These are phyloP conservation scores for Diachrysia chrysitis DNA, from an alignment of 2,888 invertebrate genomes.

Conservation along the genomic window DNA sequence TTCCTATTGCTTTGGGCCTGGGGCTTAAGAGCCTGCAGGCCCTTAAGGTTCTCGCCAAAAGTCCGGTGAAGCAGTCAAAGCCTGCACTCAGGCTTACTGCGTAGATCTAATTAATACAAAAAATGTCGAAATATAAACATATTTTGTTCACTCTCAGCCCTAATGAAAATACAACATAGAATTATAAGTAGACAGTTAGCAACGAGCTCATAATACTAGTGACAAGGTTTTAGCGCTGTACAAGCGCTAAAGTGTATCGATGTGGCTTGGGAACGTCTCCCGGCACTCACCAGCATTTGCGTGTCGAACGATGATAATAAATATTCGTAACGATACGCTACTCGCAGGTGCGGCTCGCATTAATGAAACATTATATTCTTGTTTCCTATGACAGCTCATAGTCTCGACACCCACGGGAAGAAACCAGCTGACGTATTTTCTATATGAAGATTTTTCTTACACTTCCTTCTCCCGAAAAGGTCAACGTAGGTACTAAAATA, in stretches of 20 bases:
- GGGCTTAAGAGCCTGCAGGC: too few species aligned
- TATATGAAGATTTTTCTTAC: constrained; percentile 14
- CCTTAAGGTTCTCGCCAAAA: too few species aligned
- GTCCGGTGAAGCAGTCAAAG: too few species aligned
- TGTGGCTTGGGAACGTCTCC: background rate
- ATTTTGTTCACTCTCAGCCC: too few species aligned
- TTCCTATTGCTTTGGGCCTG: too few species aligned
- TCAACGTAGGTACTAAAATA: constrained; percentile 27
- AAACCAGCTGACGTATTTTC: constrained; percentile 35
- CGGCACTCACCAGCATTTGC: constrained; percentile 3
- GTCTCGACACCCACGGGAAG: constrained; percentile 39
- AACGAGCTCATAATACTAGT: background rate
- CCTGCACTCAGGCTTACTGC: too few species aligned
- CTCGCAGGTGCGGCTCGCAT: constrained; percentile 7
- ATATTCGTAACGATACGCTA: constrained; percentile 7
- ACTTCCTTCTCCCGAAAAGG: constrained; percentile 14
- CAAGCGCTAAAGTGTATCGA: background rate
- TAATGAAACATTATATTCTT: constrained; percentile 6
- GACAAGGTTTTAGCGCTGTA: background rate
- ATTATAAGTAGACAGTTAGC: background rate
- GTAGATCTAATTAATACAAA: too few species aligned
- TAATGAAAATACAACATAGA: background rate
- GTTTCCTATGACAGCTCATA: constrained; percentile 3
- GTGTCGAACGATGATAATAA: constrained; percentile 6
- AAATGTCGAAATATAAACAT: too few species aligned